A percentile compares a stretch with the other conserved stretches of the same genome.
Conservation (phyloP, 2,113 vertebrate species). For the Sorex fumeus region DNA sequence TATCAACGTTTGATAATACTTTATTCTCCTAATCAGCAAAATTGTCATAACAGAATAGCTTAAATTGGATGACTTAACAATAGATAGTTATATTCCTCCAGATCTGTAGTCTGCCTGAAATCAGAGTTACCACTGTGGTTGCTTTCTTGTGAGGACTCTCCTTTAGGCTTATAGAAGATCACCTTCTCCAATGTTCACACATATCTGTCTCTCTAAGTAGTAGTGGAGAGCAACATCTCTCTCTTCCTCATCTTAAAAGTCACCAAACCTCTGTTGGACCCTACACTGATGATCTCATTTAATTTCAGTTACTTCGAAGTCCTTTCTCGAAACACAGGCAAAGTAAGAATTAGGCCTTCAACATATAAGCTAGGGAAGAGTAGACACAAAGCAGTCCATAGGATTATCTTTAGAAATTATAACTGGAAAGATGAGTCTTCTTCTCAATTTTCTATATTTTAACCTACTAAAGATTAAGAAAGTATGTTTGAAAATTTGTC, state of each 20-base stretch:
- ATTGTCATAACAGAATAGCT: background rate
- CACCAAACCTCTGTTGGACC: background rate
- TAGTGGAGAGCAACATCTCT: background rate
- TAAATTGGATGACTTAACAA: background rate
- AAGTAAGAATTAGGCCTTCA: background rate
- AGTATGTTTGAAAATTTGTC: background rate
- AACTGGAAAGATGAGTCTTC: background rate
- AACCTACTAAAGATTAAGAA: background rate
- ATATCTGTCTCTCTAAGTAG: background rate
- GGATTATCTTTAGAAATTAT: constrained; percentile 36
- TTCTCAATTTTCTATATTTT: constrained; percentile 49
- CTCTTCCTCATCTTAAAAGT: background rate
- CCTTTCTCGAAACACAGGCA: background rate
- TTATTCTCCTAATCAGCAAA: background rate
- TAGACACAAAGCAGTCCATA: background rate
- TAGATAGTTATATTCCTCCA: background rate
- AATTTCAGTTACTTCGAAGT: constrained; percentile 13
- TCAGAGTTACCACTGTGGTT: background rate
- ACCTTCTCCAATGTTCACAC: background rate
- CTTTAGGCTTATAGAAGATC: background rate
- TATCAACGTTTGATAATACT: constrained; percentile 1
- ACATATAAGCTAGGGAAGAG: background rate
- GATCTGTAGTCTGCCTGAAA: background rate
- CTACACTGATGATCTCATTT: background rate
- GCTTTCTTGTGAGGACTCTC: background rate